Evolutionary conservation across 2,797 vertebrate genomes (phyloP).

Genomic region (Glyptemys insculpta): DNA sequence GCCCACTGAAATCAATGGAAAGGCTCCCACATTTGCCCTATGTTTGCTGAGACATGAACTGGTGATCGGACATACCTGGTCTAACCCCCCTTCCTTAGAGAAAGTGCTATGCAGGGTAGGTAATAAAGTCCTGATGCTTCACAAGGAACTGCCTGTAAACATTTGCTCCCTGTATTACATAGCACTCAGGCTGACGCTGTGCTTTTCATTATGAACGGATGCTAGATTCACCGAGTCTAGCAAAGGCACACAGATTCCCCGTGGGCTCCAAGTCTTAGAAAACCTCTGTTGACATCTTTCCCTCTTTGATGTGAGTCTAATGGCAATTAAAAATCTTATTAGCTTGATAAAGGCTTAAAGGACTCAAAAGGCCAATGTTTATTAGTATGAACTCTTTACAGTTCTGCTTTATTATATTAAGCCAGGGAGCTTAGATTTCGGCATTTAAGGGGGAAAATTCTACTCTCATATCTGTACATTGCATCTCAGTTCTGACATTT

Average conservation of each 20-base stretch:
- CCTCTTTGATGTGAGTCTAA: background rate
- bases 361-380: constrained; percentile 46
- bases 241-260: fast-evolving
- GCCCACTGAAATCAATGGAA: background rate
- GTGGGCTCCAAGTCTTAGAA: background rate
- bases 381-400: constrained; percentile 36
- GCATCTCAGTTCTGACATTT: background rate
- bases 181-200: background rate
- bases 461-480: fast-evolving
- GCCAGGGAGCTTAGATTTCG: background rate
- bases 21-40: background rate
- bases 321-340: constrained; percentile 48
- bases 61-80: background rate
- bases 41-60: background rate
- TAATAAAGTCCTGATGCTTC: background rate
- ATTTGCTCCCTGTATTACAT: background rate
- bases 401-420: background rate
- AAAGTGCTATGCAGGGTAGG: background rate
- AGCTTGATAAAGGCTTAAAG: constrained; percentile 41
- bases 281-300: constrained; percentile 1
- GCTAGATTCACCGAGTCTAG: background rate
- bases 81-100: background rate
- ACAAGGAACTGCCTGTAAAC: background rate
- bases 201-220: background rate
- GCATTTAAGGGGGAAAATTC: fast-evolving